Conservation (phyloP, 2,797 vertebrate genomes). For the Otus scops region DNA sequence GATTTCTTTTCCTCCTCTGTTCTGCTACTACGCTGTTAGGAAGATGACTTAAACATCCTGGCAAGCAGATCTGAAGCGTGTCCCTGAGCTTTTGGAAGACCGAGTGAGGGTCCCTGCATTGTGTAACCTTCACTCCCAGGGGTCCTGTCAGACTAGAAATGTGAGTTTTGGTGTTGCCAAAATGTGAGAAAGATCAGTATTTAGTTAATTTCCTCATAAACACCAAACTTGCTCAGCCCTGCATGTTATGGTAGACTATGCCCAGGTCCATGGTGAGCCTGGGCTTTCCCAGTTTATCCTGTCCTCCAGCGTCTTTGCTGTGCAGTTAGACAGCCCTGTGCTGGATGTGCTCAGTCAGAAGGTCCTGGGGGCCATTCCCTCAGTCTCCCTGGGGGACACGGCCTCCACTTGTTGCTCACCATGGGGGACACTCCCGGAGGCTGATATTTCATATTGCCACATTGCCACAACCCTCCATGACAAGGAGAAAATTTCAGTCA, state of each 20-base stretch:
- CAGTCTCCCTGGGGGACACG: accelerated
- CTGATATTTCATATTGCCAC: not conserved
- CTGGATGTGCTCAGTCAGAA: not conserved
- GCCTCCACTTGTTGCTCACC: not conserved
- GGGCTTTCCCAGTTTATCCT: not conserved
- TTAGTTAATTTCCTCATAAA: not conserved
- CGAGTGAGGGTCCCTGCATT: not conserved
- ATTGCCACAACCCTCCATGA: not conserved
- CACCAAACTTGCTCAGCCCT: not conserved
- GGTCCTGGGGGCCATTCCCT: not conserved
- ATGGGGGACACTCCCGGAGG: not conserved
- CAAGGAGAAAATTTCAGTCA: slow-evolving; percentile 22
- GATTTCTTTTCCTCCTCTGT: not conserved
- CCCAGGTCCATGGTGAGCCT: not conserved
- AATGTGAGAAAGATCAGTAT: not conserved
- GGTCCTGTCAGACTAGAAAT: not conserved
- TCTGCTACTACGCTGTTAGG: not conserved
- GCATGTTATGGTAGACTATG: accelerated
- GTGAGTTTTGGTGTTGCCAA: not conserved
- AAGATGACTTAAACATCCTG: not conserved
- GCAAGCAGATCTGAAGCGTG: not conserved
- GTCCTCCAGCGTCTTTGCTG: not conserved
- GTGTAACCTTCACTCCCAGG: not conserved
- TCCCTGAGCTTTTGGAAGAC: not conserved
- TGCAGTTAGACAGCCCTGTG: not conserved